These are phyloP conservation scores for Bradysia coprophila DNA, from an alignment of 1,140 invertebrate species.

Conservation along the genomic window DNA sequence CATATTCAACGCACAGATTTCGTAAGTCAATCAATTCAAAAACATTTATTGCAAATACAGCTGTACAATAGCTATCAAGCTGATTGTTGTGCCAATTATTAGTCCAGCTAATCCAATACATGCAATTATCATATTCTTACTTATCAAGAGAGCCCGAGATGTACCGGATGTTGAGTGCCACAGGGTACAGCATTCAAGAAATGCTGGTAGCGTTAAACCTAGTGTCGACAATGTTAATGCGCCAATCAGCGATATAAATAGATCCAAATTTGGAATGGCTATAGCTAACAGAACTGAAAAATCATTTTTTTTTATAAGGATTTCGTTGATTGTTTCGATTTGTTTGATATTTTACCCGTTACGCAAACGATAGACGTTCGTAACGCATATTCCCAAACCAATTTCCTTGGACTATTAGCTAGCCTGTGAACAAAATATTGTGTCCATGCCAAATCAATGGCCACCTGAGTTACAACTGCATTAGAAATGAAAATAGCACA, in stretches of 20 bases:
- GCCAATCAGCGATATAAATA: constrained; percentile 85
- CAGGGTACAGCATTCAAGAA: constrained; percentile 31
- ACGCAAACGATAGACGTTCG: neutral
- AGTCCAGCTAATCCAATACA: neutral
- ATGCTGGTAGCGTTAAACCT: constrained; percentile 79
- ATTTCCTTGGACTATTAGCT: neutral
- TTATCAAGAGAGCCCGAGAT: neutral
- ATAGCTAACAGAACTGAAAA: constrained; percentile 54
- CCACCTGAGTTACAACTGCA: constrained; percentile 74
- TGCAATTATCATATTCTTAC: neutral
- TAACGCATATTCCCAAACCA: neutral
- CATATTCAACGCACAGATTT: too few relatives aligned
- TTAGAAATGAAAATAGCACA: constrained; percentile 69
- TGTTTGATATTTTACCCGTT: neutral
- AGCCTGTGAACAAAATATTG: neutral
- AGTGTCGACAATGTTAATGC: constrained; percentile 71
- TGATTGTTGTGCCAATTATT: neutral
- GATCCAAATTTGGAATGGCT: constrained; percentile 68
- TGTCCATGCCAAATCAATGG: constrained; percentile 66
- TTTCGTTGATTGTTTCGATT: neutral
- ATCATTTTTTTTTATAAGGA: neutral
- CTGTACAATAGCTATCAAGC: neutral
- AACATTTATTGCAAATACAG: neutral
- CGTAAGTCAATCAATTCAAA: neutral
- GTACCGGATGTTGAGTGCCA: neutral